Evolutionary conservation across 2,888 invertebrate species (phyloP).

Genomic region (Hyles lineata): DNA sequence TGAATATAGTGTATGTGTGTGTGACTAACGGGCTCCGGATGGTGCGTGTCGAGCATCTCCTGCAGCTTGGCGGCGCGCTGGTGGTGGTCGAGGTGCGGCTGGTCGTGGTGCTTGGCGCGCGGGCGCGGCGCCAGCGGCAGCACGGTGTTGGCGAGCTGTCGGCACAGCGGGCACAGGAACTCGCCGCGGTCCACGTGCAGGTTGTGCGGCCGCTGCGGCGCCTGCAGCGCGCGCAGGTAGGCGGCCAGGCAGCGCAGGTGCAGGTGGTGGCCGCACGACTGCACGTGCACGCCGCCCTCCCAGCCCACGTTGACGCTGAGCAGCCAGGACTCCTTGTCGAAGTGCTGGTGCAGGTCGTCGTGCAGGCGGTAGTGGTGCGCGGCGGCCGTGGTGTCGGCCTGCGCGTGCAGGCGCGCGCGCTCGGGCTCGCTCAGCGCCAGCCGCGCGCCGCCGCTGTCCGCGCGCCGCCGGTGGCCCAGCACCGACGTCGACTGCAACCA

Average conservation of each 20-base stretch:
- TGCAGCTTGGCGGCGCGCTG: slow-evolving; percentile 62
- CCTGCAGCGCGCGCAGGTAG: slow-evolving; percentile 93
- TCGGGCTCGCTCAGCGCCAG: slow-evolving; percentile 81
- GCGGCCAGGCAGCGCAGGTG: slow-evolving; percentile 97
- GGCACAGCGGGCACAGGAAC: slow-evolving; percentile 97
- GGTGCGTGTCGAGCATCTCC: slow-evolving; percentile 88
- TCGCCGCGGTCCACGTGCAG: slow-evolving; percentile 90
- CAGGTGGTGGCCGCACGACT: slow-evolving; percentile 98
- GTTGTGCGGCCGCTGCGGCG: slow-evolving; percentile 90
- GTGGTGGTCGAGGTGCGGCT: slow-evolving; percentile 70
- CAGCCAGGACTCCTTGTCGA: slow-evolving; percentile 90
- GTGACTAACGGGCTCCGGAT: slow-evolving; percentile 86
- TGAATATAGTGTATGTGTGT: background rate
- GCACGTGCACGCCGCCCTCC: slow-evolving; percentile 96
- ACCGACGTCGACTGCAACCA: slow-evolving; percentile 90
- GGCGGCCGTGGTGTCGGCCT: slow-evolving; percentile 87
- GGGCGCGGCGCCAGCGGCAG: slow-evolving; percentile 91
- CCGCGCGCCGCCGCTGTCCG: slow-evolving; percentile 70
- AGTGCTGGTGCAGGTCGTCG: slow-evolving; percentile 90
- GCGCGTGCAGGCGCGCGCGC: slow-evolving; percentile 76
- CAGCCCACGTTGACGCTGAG: slow-evolving; percentile 91
- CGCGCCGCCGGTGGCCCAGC: slow-evolving; percentile 88
- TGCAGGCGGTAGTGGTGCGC: slow-evolving; percentile 91
- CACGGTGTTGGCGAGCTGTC: slow-evolving; percentile 91
- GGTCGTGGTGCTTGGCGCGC: slow-evolving; percentile 88